Percentiles rank a stretch among this genome's conserved stretches.
Evolutionary conservation across 2,113 vertebrate genomes (phyloP).

Genomic region (Ptilonorhynchus violaceus): DNA sequence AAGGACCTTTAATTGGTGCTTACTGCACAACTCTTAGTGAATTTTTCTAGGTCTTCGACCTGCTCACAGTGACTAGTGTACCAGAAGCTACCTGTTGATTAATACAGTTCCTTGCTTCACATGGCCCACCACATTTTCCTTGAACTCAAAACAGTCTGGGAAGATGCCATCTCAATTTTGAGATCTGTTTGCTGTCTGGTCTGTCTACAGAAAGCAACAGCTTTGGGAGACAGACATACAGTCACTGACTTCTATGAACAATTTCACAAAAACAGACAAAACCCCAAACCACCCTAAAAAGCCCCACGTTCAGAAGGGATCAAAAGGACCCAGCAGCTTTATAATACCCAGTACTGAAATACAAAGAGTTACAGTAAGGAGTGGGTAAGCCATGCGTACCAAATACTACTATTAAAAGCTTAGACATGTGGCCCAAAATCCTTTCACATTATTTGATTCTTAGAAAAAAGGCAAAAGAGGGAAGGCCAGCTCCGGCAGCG

Average conservation of each 20-base stretch:
- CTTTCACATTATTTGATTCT: not conserved
- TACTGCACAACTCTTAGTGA: not conserved
- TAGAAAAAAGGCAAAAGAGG: not conserved
- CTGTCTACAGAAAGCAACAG: not conserved
- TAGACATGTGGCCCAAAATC: fast-evolving
- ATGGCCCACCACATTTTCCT: not conserved
- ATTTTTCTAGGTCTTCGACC: not conserved
- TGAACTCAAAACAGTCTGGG: not conserved
- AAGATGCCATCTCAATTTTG: not conserved
- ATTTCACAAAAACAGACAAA: not conserved
- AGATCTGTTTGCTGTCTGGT: not conserved
- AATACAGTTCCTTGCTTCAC: not conserved
- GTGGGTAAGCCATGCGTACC: not conserved
- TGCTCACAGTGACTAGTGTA: not conserved
- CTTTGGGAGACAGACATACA: not conserved
- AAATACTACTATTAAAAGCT: not conserved
- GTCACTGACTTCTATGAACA: not conserved
- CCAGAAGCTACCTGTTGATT: not conserved
- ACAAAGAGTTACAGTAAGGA: not conserved
- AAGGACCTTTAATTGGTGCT: not conserved
- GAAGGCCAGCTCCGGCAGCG: not conserved
- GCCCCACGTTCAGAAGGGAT: not conserved
- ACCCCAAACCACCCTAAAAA: not conserved
- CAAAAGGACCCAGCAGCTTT: not conserved
- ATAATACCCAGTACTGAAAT: not conserved